Percentiles rank a stretch among this genome's conserved stretches.
phyloP scores from a whole-genome alignment of 2,797 vertebrate genomes.

The Babyrousa celebensis region DNA sequence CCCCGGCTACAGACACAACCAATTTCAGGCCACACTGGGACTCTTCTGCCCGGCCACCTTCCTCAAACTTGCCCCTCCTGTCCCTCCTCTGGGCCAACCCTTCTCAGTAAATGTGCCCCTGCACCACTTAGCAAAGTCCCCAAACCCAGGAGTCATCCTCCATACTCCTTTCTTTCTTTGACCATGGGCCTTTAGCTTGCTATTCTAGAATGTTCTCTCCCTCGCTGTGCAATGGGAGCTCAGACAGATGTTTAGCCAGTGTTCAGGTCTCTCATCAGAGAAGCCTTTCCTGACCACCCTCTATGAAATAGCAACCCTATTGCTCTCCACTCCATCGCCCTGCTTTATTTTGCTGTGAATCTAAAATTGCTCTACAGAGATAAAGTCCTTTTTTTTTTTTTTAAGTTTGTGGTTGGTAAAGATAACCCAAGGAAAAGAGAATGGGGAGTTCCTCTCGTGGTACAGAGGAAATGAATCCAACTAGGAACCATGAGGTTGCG shows the following conservation, averaged over 20 bases:
- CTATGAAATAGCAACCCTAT: not conserved
- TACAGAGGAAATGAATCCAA: no score
- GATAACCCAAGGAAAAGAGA: not conserved
- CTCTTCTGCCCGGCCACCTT: not conserved
- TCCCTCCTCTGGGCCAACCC: not conserved
- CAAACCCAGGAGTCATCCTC: not conserved
- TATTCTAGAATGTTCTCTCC: constrained; percentile 11
- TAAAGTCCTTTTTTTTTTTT: not conserved
- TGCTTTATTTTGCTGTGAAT: not conserved
- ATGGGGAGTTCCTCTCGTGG: not conserved
- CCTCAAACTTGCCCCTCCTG: not conserved
- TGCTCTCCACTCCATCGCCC: not conserved
- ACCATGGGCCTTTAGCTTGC: not conserved
- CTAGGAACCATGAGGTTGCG: no score
- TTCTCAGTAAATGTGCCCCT: not conserved
- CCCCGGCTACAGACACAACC: not conserved
- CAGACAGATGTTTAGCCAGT: not conserved
- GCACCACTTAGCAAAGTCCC: not conserved
- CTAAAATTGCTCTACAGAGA: constrained; percentile 18
- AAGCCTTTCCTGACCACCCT: not conserved
- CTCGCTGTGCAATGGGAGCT: not conserved
- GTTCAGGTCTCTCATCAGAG: not conserved
- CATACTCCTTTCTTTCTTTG: not conserved
- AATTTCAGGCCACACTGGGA: not conserved
- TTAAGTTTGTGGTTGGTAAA: not conserved